A percentile compares a stretch with the other conserved stretches of the same genome.
phyloP scores from a whole-genome alignment of 53 echinoderm and acorn worm genomes.

The Patiria pectinifera region DNA sequence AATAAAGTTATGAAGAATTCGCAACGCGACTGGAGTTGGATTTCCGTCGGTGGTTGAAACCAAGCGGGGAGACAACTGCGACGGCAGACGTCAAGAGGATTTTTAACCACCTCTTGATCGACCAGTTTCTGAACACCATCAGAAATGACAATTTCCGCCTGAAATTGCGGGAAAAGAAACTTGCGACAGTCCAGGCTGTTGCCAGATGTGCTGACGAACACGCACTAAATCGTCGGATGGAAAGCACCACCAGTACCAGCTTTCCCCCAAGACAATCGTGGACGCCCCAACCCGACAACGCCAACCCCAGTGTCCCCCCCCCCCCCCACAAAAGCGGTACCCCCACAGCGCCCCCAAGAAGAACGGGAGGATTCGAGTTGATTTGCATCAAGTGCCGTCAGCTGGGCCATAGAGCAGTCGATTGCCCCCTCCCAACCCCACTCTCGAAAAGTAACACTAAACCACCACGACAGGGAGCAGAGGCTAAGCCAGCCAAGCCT shows the following conservation, averaged over 20 bases:
- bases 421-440: conserved; percentile 28
- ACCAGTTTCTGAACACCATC: conserved; percentile 15
- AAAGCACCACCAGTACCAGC: background rate
- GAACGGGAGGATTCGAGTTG: conserved; percentile 23
- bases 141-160: background rate
- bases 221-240: conserved; percentile 1
- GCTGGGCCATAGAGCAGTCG: conserved; percentile 18
- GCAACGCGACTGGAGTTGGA: conserved; percentile 5
- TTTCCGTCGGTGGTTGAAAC: conserved; percentile 29
- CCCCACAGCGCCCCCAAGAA: conserved; percentile 27
- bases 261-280: background rate
- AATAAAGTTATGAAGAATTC: conserved; percentile 38
- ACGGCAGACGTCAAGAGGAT: conserved; percentile 14
- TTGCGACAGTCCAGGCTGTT: conserved; percentile 13
- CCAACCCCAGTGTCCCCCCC: background rate
- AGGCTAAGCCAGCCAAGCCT: background rate
- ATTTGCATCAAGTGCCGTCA: conserved; percentile 47
- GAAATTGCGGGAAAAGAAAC: conserved; percentile 25
- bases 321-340: conserved; percentile 29
- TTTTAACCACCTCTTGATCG: conserved; percentile 9
- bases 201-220: conserved; percentile 27
- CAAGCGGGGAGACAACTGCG: background rate
- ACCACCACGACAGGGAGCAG: background rate
- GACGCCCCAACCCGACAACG: background rate
- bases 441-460: background rate